These are phyloP conservation scores for Dicaeum eximium DNA, from an alignment of 2,113 vertebrate genomes.

Conservation along the genomic window DNA sequence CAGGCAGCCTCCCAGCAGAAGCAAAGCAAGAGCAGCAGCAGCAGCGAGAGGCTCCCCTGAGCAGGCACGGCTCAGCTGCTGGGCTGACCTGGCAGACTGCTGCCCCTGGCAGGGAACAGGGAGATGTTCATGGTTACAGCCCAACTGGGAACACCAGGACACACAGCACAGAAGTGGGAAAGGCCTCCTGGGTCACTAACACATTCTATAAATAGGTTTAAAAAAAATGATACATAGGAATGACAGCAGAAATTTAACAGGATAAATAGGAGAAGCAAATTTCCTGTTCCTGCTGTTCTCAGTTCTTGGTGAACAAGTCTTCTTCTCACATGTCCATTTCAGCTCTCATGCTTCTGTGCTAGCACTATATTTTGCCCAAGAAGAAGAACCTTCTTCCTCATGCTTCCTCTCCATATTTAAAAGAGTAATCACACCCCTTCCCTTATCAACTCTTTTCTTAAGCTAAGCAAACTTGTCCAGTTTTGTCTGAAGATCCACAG, in stretches of 20 bases:
- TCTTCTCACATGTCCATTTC: not conserved
- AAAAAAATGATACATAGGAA: not conserved
- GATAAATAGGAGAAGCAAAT: not conserved
- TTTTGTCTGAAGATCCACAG: not conserved
- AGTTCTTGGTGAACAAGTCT: not conserved
- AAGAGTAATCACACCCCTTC: not conserved
- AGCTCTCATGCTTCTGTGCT: not conserved
- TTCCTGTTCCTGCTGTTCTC: not conserved
- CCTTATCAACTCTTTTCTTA: not conserved
- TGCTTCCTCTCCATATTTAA: not conserved
- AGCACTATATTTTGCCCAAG: not conserved
- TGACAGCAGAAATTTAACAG: not conserved
- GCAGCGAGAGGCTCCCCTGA: not conserved
- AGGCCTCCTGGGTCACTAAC: not conserved
- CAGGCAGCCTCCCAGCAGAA: not conserved
- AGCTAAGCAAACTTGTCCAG: not conserved
- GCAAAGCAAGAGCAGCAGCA: not conserved
- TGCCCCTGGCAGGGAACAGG: not conserved
- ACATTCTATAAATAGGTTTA: not conserved
- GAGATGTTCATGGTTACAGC: accelerated
- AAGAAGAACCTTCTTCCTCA: not conserved
- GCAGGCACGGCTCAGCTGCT: not conserved
- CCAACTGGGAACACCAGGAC: not conserved
- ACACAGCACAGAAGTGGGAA: not conserved
- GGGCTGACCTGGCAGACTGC: not conserved